phyloP scores from a whole-genome alignment of 2,113 vertebrate species.

The Ptychochromis oligacanthus region DNA sequence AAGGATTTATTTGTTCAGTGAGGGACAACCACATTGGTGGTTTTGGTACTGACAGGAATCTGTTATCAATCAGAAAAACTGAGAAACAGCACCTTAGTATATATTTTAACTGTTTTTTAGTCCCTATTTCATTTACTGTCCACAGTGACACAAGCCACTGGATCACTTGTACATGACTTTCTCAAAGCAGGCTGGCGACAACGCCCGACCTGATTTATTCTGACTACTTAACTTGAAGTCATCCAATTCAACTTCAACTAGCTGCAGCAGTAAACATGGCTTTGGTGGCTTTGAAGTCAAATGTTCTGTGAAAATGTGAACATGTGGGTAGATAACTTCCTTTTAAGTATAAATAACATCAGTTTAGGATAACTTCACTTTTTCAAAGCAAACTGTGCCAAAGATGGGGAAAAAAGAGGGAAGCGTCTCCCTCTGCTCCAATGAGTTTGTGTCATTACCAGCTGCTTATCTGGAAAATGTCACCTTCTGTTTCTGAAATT shows the following conservation, averaged over 20 bases:
- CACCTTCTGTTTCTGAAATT: background rate
- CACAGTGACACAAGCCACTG: background rate
- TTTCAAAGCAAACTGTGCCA: background rate
- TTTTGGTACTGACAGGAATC: background rate
- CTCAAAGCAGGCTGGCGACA: background rate
- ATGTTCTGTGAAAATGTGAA: background rate
- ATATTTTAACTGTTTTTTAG: background rate
- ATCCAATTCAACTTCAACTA: background rate
- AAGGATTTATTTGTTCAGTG: background rate
- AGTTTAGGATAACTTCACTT: background rate
- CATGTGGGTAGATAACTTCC: background rate
- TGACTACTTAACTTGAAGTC: background rate
- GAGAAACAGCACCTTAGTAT: background rate
- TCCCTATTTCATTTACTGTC: background rate
- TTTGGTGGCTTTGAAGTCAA: constrained; percentile 3
- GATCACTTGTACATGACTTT: background rate
- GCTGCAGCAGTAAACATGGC: background rate
- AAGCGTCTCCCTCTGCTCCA: background rate
- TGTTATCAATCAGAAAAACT: background rate
- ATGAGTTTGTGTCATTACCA: background rate
- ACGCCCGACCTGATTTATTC: background rate
- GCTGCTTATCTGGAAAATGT: constrained; percentile 9
- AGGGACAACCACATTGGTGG: background rate
- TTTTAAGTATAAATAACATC: background rate
- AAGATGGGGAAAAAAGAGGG: background rate